phyloP scores from a whole-genome alignment of 92 coral and sea anemone species.

The Porites divaricata region DNA sequence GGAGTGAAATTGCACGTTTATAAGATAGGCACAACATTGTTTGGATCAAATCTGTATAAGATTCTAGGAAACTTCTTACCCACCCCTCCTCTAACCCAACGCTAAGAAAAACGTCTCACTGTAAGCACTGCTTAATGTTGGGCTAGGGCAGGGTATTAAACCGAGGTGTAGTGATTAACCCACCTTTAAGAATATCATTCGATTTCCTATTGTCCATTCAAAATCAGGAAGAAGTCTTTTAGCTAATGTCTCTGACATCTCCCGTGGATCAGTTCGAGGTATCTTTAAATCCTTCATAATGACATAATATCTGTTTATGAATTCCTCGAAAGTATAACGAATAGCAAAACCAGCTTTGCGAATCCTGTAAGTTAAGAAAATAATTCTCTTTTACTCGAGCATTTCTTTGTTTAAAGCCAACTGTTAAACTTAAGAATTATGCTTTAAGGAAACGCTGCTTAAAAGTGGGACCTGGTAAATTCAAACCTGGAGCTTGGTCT shows the following conservation, averaged over 20 bases:
- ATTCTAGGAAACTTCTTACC: too few relatives aligned
- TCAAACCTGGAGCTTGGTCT: slow-evolving; percentile 27
- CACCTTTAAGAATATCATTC: slow-evolving; percentile 83
- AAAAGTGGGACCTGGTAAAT: not conserved
- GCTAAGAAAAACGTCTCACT: too few relatives aligned
- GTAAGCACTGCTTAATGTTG: not conserved
- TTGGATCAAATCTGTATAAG: not conserved
- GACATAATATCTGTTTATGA: slow-evolving; percentile 77
- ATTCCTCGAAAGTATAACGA: slow-evolving; percentile 80
- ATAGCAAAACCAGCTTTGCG: slow-evolving; percentile 83
- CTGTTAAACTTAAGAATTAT: too few relatives aligned
- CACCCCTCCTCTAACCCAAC: not conserved
- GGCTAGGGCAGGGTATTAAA: too few relatives aligned
- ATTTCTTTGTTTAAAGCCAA: not conserved
- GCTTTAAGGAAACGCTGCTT: not conserved
- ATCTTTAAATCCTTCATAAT: slow-evolving; percentile 63
- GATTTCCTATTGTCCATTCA: slow-evolving; percentile 82
- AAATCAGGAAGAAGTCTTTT: slow-evolving; percentile 54
- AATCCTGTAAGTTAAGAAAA: slow-evolving; percentile 59
- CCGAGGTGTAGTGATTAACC: not conserved
- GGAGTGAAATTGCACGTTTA: too few relatives aligned
- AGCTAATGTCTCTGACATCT: slow-evolving; percentile 68
- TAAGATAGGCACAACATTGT: not conserved
- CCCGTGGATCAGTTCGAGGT: slow-evolving; percentile 48
- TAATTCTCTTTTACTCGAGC: not conserved